Conservation (phyloP, 1,140 invertebrate genomes). For the Nasonia giraulti region DNA sequence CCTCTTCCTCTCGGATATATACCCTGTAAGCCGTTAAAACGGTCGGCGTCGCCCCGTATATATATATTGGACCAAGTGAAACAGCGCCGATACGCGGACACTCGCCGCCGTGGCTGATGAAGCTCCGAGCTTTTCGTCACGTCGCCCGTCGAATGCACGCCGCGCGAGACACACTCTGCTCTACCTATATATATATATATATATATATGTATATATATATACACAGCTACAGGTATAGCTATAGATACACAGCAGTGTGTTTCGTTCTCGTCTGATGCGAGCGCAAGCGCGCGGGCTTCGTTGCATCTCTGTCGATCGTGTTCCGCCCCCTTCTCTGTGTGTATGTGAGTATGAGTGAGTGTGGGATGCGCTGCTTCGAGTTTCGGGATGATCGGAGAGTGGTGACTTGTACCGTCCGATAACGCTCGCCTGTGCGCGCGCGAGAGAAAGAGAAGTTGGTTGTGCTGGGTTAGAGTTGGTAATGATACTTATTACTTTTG, state of each 20-base stretch:
- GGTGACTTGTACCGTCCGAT: neutral
- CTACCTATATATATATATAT: neutral
- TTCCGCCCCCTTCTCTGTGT: neutral
- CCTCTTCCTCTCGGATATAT: constrained; percentile 4
- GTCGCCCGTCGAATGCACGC: constrained; percentile 30
- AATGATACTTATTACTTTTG: too few species aligned
- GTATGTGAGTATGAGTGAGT: neutral
- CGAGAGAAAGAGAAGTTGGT: neutral
- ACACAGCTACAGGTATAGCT: neutral
- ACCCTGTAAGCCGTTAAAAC: constrained; percentile 41
- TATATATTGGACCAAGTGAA: constrained; percentile 32
- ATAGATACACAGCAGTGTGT: neutral
- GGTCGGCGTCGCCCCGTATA: constrained; percentile 1
- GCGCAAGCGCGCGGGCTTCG: constrained; percentile 2
- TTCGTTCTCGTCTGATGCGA: neutral
- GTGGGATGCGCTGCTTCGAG: neutral
- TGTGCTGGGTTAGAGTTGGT: neutral
- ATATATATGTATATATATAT: neutral
- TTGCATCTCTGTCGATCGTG: constrained; percentile 1
- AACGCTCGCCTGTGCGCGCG: neutral
- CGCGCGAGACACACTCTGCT: neutral
- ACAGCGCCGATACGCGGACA: constrained; percentile 31
- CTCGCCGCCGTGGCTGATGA: constrained; percentile 3
- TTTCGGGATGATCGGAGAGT: neutral
- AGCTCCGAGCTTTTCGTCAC: constrained; percentile 34